Base-by-base conservation (phyloP, 2,797 vertebrate genomes). In the Pagetopsis macropterus region DNA sequence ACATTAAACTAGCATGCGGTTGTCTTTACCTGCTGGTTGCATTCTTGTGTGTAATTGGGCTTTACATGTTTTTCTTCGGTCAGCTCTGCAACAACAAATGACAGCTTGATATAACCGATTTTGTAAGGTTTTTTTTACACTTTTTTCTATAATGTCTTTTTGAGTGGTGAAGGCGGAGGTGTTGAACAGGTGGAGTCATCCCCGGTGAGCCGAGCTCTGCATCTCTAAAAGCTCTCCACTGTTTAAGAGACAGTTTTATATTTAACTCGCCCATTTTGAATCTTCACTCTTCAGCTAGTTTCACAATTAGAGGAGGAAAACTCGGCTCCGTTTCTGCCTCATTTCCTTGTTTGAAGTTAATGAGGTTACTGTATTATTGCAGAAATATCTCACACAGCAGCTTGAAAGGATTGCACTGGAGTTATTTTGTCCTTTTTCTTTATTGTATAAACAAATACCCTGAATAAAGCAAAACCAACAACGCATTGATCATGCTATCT, bases 341-440 rank as follows among this genome's bases (percentile, higher is more conserved):
- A 61, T 84, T 80, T 86, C 79, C 78, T 52, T 61, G 62, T 75
- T 84, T 82, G 79, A 79, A 82, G 67, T 76, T 87, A 88, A 92
- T 87, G 82, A 84, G 88, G 78, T 85, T 83, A 62, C 51, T 14
- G 60, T 60, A 59, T 78, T 79, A 74, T 74, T 75, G 72, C 66
- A 69, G 65, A 57, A 37, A 78, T 79, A 72, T 75, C 77, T 86
- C 76, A 68, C 27, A n/a, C 41, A 15, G 43, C 65, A 57, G 79
- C 82, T 85, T 79, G 78, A 80, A 65, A 70, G 71, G 72, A 72
- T 60, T 54, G 63, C 6, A 4, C 17, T 13, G 43, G 23, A 50
- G 54, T 57, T 72, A 19, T 58, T 79, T 70, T 31, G 43, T 73
- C 43, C 66, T 37, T 60, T 54, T 51, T 50, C 63, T 60, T 76